Evolutionary conservation across 2,888 invertebrate species (phyloP).

Genomic region (Mactromeris polynyma): DNA sequence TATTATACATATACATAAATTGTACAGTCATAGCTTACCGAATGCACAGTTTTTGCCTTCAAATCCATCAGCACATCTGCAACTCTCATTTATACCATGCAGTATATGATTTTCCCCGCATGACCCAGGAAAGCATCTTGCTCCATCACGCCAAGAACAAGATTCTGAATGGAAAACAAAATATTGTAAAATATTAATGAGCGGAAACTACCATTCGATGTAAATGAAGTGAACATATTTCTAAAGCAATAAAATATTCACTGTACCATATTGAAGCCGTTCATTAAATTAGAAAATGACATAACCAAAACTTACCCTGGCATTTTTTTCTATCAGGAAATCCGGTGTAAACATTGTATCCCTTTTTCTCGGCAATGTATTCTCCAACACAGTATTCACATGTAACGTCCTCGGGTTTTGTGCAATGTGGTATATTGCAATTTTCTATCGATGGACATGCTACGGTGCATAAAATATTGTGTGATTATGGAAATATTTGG

Average conservation of each 20-base stretch:
- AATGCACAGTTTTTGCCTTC: slow-evolving; percentile 27
- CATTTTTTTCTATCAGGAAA: slow-evolving; percentile 29
- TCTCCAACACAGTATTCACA: slow-evolving; percentile 49
- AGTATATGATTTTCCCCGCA: slow-evolving; percentile 29
- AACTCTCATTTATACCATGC: too few species aligned
- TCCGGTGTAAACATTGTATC: slow-evolving; percentile 39
- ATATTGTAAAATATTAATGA: too few species aligned
- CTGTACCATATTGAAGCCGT: too few species aligned
- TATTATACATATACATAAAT: too few species aligned
- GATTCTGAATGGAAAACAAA: background rate
- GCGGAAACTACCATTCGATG: too few species aligned
- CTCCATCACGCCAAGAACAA: slow-evolving; percentile 32
- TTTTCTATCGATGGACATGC: slow-evolving; percentile 39
- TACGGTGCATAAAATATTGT: slow-evolving; percentile 4
- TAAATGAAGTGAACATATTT: too few species aligned
- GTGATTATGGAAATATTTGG: too few species aligned
- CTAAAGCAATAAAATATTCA: too few species aligned
- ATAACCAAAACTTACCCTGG: slow-evolving; percentile 35
- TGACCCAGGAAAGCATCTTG: slow-evolving; percentile 63
- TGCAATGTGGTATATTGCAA: slow-evolving; percentile 41
- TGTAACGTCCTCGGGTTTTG: background rate
- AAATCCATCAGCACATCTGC: slow-evolving; percentile 45
- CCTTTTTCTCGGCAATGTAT: slow-evolving; percentile 30
- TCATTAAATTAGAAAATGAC: too few species aligned
- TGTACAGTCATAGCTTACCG: too few species aligned